Conservation (phyloP, 2,888 invertebrate genomes). For the Nymphalis urticae region DNA sequence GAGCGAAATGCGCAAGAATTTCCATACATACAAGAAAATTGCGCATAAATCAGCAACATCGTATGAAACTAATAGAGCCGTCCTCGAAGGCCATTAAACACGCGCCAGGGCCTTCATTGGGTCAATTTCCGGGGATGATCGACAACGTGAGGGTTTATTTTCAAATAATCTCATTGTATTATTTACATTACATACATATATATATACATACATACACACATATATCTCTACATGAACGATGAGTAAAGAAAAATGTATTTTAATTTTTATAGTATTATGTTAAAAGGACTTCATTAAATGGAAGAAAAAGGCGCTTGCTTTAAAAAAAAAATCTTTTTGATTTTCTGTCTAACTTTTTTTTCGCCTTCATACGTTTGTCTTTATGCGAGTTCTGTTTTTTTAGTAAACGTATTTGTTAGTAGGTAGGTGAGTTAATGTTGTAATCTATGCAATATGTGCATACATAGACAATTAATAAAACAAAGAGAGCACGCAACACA, state of each 20-base stretch:
- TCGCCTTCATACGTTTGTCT: too few species aligned
- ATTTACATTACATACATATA: not conserved
- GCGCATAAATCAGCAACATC: slow-evolving; percentile 59
- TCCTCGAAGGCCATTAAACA: slow-evolving; percentile 62
- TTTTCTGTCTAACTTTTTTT: too few species aligned
- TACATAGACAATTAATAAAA: not conserved
- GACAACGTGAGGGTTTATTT: slow-evolving; percentile 40
- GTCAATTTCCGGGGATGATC: slow-evolving; percentile 48
- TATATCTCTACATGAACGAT: not conserved
- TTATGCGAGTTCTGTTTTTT: too few species aligned
- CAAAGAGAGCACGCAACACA: too few species aligned
- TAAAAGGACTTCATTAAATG: too few species aligned
- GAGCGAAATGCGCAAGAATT: slow-evolving; percentile 34
- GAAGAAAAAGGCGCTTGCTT: too few species aligned
- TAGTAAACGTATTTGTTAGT: too few species aligned
- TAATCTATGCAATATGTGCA: not conserved
- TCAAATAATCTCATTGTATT: slow-evolving; percentile 15
- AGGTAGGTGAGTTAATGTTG: too few species aligned
- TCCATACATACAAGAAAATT: slow-evolving; percentile 46
- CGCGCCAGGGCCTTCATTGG: slow-evolving; percentile 47
- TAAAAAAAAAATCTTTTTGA: too few species aligned
- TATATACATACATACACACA: too few species aligned
- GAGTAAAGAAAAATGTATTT: too few species aligned
- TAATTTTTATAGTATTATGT: too few species aligned
- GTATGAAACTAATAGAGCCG: slow-evolving; percentile 64